phyloP scores from a whole-genome alignment of 2,113 vertebrate species.

The human region GRCh38 chr17:34671501-34672000 shows the following conservation, averaged over 20 bases:
- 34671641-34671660: not conserved
- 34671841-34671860: not conserved
- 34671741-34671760: not conserved
- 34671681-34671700: not conserved
- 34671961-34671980: not conserved
- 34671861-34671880: not conserved
- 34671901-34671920: not conserved
- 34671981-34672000: not conserved
- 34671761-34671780: not conserved
- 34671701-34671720: no score
- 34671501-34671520: not conserved
- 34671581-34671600: not conserved
- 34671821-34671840: not conserved
- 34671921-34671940: not conserved
- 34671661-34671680: not conserved
- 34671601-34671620: not conserved
- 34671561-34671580: not conserved
- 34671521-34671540: rapidly evolving
- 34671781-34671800: not conserved
- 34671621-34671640: not conserved
- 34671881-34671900: not conserved
- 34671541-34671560: not conserved
- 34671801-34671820: not conserved
- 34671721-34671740: not conserved
- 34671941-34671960: not conserved